Percentiles rank a stretch among this genome's conserved stretches.
Evolutionary conservation across 1,140 invertebrate species (phyloP).

Genomic region (Stenopsyche tienmushanensis): DNA sequence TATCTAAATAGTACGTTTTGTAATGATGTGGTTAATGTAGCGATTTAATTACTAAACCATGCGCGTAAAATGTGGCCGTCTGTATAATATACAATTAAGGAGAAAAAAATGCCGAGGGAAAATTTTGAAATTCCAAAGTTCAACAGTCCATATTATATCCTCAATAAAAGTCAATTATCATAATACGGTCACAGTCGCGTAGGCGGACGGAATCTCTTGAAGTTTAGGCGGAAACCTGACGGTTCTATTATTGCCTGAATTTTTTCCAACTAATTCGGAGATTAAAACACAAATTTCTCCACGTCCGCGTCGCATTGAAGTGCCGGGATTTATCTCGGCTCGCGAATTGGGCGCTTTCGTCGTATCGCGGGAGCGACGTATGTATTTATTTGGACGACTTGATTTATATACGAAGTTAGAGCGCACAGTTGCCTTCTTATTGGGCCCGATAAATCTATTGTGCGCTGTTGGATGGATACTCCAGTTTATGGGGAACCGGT

Average conservation of each 20-base stretch:
- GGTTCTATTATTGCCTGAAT: too few species aligned
- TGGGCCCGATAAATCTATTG: slow-evolving; percentile 19
- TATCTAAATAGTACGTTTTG: too few species aligned
- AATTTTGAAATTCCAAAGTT: slow-evolving; percentile 11
- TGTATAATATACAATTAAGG: slow-evolving; percentile 11
- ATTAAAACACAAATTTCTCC: too few species aligned
- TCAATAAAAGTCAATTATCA: slow-evolving; percentile 24
- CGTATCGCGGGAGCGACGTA: too few species aligned
- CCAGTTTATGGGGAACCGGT: background rate
- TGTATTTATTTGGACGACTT: background rate
- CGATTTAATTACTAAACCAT: too few species aligned
- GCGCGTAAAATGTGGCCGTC: too few species aligned
- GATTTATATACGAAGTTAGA: slow-evolving; percentile 22
- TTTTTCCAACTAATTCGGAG: too few species aligned
- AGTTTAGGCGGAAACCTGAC: slow-evolving; percentile 4
- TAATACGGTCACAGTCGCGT: slow-evolving; percentile 12
- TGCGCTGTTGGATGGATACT: slow-evolving; percentile 4
- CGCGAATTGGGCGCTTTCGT: too few species aligned
- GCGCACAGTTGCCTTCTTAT: slow-evolving; percentile 21
- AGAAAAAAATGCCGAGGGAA: background rate
- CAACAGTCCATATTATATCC: slow-evolving; percentile 27
- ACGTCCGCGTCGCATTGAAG: too few species aligned
- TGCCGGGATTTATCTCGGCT: too few species aligned
- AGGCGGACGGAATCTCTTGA: slow-evolving; percentile 17
- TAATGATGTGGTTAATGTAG: too few species aligned